Percentiles rank a stretch among this genome's conserved stretches.
Conservation (phyloP, 53 echinoderm and acorn worm genomes). For the Actinopyga echinites region DNA sequence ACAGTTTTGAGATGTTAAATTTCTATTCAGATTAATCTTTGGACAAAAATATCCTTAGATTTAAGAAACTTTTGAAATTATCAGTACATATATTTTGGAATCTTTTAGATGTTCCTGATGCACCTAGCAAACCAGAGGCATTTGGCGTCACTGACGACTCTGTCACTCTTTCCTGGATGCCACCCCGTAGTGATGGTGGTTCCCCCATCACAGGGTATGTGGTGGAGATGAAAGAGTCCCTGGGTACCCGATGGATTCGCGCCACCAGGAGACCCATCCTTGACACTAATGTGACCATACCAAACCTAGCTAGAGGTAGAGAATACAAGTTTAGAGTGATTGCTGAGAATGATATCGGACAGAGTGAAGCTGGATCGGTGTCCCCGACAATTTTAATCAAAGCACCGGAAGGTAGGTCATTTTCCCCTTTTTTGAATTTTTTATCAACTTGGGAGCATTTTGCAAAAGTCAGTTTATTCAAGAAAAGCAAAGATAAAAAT, state of each 20-base stretch:
- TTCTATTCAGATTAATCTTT: too few species aligned
- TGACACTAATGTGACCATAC: slow-evolving; percentile 66
- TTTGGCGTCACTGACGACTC: slow-evolving; percentile 75
- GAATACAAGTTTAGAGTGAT: slow-evolving; percentile 90
- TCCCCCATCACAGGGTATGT: slow-evolving; percentile 87
- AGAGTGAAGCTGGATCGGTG: slow-evolving; percentile 75
- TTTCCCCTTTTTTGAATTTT: too few species aligned
- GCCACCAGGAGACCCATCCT: slow-evolving; percentile 84
- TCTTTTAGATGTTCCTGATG: slow-evolving; percentile 84
- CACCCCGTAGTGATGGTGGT: slow-evolving; percentile 93
- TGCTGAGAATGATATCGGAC: slow-evolving; percentile 94
- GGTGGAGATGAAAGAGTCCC: slow-evolving; percentile 93
- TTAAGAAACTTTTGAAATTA: not conserved
- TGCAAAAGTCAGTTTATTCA: too few species aligned
- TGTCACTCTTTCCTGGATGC: slow-evolving; percentile 87
- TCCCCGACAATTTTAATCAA: slow-evolving; percentile 72
- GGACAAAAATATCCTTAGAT: too few species aligned
- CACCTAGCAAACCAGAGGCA: slow-evolving; percentile 85
- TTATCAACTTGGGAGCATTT: too few species aligned
- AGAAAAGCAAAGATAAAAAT: too few species aligned
- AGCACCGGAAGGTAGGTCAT: slow-evolving; percentile 80
- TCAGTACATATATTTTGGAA: not conserved
- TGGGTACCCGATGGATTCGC: slow-evolving; percentile 88
- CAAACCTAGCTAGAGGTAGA: slow-evolving; percentile 61
- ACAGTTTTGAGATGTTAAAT: too few species aligned